Evolutionary conservation across 2,888 invertebrate species (phyloP), one percentile per base, ranked within the genome.

Genomic region (Incurvaria masculella): DNA sequence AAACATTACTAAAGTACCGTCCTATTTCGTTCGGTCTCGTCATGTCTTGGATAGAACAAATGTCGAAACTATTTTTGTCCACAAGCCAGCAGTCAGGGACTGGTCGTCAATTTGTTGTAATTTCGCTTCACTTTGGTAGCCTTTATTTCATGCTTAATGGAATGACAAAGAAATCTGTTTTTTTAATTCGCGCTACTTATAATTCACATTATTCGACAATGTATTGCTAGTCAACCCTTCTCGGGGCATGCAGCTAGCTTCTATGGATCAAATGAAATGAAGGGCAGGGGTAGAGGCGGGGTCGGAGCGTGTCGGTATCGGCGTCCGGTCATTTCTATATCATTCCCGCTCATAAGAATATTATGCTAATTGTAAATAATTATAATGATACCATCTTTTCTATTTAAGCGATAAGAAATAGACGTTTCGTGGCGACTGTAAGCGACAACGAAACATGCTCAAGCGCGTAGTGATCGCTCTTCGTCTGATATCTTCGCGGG

Each of bases 361-460:
- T 41, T 41, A 21, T 45, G 23, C 65, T 57, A 62, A 60, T 57
- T 66, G 60, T 68, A 61, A 65, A 64, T 66, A 65, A 65, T 65
- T 68, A 66, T 68, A 69, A 66, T 68, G 65, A 66, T 67, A 69
- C 66, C 67, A 65, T 66, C 64, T 19, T 62, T 59, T 58, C 14
- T 33, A 8, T 33, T 33, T 33, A 33, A 33, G 33, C 6, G 4
- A 33, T 33, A 33, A 33, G 8, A 10, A 23, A 4, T 6, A 33
- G 14, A 33, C 14, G 33, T 33, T n/a, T 14, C 4, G 33, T 33
- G 33, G 14, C 33, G 8, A 33, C 14, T 33, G 11, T 11, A 33
- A 33, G 33, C 33, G 14, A n/a, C n/a, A n/a, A n/a, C 11, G 33
- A 33, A 14, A 14, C 14, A 11, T 33, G 33, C 33, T 33, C 33